Base-by-base conservation (phyloP, 2,113 vertebrate genomes). In the Dipodomys merriami region DNA sequence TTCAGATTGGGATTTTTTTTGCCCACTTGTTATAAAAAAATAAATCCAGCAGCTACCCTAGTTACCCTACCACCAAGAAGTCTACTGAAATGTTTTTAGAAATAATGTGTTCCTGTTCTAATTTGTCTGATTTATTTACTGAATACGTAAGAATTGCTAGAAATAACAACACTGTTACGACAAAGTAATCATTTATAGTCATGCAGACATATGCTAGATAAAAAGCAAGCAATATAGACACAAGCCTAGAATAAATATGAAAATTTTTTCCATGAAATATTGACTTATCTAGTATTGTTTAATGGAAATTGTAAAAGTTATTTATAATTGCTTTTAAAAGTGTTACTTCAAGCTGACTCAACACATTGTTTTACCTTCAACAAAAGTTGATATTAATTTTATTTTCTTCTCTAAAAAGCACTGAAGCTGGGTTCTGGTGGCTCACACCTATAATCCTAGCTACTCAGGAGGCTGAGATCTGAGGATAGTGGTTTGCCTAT, bases 121-220 rank as follows among this genome's bases (percentile, higher is more conserved):
- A 25, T 27, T 64, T 88, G 16, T 83, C 65, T 77, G 69, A 90
- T 91, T 77, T 94, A 3, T 62, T 96, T 94, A 90, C 93, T 94
- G 80, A 95, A 85, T 65, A 2, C 65, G 79, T 46, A 35, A 83
- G 35, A 91, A 91, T 89, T 84, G 5, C 79, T 77, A 88, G 67
- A 86, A 92, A 95, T 33, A 91, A 7, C 44, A 94, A 64, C 27
- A 87, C 39, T 84, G 93, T 53, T 91, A 97, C 83, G 81, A 92
- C 53, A 92, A 92, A 97, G 93, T 84, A 53, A 94, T 95, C 60
- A 86, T 94, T 96, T 83, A 44, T 84, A 29, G 29, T 68, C 71
- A 90, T 39, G 25, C 29, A 10, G 87, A 23, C n/a, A 81, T 78
- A 76, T n/a, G 91, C 46, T 83, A 88, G 0, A 94, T 83, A 76